phyloP scores from a whole-genome alignment of 1,140 invertebrate genomes.

The Drosophila jambulina region DNA sequence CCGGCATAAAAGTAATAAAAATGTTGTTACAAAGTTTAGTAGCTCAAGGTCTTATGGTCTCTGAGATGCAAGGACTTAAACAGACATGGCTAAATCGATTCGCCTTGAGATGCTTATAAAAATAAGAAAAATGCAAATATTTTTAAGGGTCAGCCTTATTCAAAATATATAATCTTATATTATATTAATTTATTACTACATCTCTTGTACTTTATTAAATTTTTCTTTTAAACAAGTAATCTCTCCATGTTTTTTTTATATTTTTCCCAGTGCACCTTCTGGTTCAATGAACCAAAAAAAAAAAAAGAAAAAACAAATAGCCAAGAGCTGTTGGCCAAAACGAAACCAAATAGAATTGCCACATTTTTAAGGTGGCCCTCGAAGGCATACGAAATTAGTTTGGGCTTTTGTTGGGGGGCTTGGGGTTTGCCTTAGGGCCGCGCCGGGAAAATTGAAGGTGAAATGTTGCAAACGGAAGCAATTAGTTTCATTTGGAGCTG shows the following conservation, averaged over 20 bases:
- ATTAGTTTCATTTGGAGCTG: slow-evolving; percentile 70
- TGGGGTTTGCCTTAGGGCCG: slow-evolving; percentile 4
- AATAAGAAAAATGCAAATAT: background rate
- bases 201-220: no score
- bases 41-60: background rate
- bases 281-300: slow-evolving; percentile 45
- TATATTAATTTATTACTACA: background rate
- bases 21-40: background rate
- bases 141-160: background rate
- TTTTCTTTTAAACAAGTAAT: background rate
- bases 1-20: background rate
- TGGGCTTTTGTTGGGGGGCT: slow-evolving; percentile 12
- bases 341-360: slow-evolving; percentile 60
- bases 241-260: background rate
- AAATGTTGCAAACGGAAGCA: slow-evolving; percentile 76
- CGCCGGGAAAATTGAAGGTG: slow-evolving; percentile 60
- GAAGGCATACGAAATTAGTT: slow-evolving; percentile 61
- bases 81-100: background rate
- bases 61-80: background rate
- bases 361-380: slow-evolving; percentile 51
- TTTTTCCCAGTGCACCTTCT: slow-evolving; percentile 1
- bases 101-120: background rate
- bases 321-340: slow-evolving; percentile 15
- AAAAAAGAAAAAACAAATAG: slow-evolving; percentile 7
- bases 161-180: background rate